Percentiles rank a stretch among this genome's conserved stretches.
Evolutionary conservation across 2,888 invertebrate genomes (phyloP).

Genomic region (Timema podura): DNA sequence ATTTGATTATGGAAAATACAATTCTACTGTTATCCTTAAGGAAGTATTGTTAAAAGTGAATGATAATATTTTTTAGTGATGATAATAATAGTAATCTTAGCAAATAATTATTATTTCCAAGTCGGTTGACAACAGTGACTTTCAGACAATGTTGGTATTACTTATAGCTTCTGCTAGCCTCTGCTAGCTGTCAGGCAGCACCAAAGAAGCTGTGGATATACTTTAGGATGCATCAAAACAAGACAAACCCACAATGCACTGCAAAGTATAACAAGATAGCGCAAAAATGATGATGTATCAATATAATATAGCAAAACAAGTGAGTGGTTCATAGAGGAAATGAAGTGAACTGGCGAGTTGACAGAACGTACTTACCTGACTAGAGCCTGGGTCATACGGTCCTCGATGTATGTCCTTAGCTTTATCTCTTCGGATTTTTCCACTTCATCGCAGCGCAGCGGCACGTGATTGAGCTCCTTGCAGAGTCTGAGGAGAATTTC

Average conservation of each 20-base stretch:
- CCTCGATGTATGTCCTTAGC: conserved; percentile 49
- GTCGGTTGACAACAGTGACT: too few species aligned
- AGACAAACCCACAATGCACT: neutral
- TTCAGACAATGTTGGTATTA: too few species aligned
- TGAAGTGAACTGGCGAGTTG: neutral
- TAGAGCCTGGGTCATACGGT: conserved; percentile 52
- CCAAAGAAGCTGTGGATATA: too few species aligned
- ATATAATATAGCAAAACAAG: neutral
- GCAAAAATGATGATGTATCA: neutral
- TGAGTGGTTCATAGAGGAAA: neutral
- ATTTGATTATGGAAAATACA: too few species aligned
- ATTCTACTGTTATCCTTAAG: too few species aligned
- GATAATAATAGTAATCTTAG: too few species aligned
- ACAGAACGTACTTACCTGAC: conserved; percentile 33
- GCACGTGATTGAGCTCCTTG: conserved; percentile 52
- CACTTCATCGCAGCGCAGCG: conserved; percentile 49
- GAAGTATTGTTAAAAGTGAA: too few species aligned
- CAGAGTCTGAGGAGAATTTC: conserved; percentile 40
- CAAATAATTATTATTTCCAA: too few species aligned
- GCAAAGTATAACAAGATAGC: neutral
- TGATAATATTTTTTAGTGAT: too few species aligned
- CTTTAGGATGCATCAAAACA: neutral
- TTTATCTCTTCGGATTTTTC: conserved; percentile 46
- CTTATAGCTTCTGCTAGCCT: too few species aligned
- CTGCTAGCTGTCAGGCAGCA: too few species aligned